Evolutionary conservation across 2,113 vertebrate genomes (phyloP), one percentile per base, ranked within the genome.

Genomic region (Chlorodrepanis virens): DNA sequence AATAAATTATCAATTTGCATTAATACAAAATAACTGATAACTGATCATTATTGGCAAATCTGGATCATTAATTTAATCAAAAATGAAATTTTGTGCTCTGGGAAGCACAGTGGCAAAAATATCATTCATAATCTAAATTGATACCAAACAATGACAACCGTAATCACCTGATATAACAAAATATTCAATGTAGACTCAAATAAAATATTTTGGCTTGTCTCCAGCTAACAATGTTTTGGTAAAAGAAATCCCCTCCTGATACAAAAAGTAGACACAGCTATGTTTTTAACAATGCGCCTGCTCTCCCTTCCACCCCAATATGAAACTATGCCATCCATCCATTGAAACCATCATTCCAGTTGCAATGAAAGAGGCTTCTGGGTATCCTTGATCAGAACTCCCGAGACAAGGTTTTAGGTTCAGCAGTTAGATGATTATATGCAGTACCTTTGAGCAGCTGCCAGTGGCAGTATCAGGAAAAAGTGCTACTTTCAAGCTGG

Each of bases 291-390:
- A 19, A 5, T 4, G 21, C 19, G 1, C 4, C 11, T 40, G 31
- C 11, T 11, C 10, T 18, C 2, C 1, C 9, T 21, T 11, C 1
- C 6, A 9, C 12, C 4, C 17, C 1, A 0, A 3, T 13, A 23
- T 1, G 4, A 63, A 75, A 39, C 3, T 18, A 3, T 44, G 18
- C 39, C 56, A 44, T 52, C 21, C 25, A 33, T 28, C 22, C 60
- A 17, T 11, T 29, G 53, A 28, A 78, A 19, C 9, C 13, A 27
- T 24, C 24, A 45, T 27, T 87, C 82, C 31, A 17, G 17, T 29
- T 59, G 33, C 8, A 3, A 9, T 8, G 19, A 57, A 77, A 54
- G 20, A 50, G 10, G 8, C 3, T 45, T 23, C 37, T 64, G 31
- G 19, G 18, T 25, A 27, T 45, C 6, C 27, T 83, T 64, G 39